Evolutionary conservation across 2,888 invertebrate genomes (phyloP), one percentile per base, ranked within the genome.

Genomic region (Drosophila fulvimacula): DNA sequence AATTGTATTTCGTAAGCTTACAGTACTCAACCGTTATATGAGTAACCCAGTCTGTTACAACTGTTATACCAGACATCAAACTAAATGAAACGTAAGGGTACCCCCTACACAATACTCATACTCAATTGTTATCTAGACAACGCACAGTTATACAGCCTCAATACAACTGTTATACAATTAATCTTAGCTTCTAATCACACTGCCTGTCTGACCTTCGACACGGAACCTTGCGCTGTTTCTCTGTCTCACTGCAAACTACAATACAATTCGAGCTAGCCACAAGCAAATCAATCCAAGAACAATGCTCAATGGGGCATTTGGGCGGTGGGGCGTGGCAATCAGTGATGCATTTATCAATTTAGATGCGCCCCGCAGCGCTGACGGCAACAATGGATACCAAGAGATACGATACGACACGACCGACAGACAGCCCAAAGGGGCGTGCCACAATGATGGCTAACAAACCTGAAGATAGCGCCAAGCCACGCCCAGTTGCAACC

Each of bases 261-360:
- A 58, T 34, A 64, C 41, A 56, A 69, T 69, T 75, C 7, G 32
- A 17, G 21, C 13, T 30, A 58, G 21, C 39, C 44, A 30, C 30
- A 49, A 55, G 46, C 67, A 36, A 64, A 58, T 55, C 68, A 77
- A 63, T 76, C 48, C 49, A 60, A 55, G 58, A 46, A 76, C 63
- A 75, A 67, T 66, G 65, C 38, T 58, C 46, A 59, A 74, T 21
- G n/a, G 36, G 24, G 44, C 1, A 9, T 5, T 48, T 32, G 9
- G 19, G 41, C 27, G 7, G 17, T 1, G 19, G 32, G 24, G 42
- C 30, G 17, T 24, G 39, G 53, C 42, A 36, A 34, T 68, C 42
- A 55, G 59, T 68, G 78, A 68, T 76, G 80, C 86, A 84, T 85
- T 84, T 84, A 88, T 88, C 88, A 84, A 84, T 84, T 84, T 82